These are phyloP conservation scores for Gastracanthus pulcherrimus DNA, from an alignment of 2,888 invertebrate genomes.

Conservation along the genomic window DNA sequence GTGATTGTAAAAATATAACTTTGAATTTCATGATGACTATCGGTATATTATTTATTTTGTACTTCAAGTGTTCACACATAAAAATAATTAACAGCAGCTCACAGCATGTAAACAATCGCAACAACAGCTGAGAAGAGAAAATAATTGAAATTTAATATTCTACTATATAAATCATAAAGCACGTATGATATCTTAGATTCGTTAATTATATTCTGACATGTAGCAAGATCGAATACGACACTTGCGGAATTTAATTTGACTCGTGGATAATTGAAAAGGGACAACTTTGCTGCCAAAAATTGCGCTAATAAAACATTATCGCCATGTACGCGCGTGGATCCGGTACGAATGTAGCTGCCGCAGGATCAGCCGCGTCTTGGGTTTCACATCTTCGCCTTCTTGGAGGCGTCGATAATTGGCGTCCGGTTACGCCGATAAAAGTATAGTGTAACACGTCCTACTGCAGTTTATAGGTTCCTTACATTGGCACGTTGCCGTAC, in stretches of 20 bases:
- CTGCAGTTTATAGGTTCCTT: too few relatives aligned
- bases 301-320: constrained; percentile 20
- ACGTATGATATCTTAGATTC: neutral
- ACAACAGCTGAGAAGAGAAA: too few relatives aligned
- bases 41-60: too few relatives aligned
- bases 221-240: neutral
- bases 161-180: neutral
- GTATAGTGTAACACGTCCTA: constrained; percentile 64
- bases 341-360: constrained; percentile 54
- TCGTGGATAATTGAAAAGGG: neutral
- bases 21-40: too few relatives aligned
- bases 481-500: constrained; percentile 64
- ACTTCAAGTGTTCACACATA: too few relatives aligned
- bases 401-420: constrained; percentile 75
- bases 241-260: neutral
- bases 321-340: neutral
- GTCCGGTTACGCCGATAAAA: constrained; percentile 74
- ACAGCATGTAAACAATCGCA: too few relatives aligned
- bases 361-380: constrained; percentile 65
- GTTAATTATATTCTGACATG: neutral
- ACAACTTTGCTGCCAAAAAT: constrained; percentile 3
- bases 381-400: constrained; percentile 66
- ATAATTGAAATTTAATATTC: neutral
- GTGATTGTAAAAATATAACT: too few relatives aligned
- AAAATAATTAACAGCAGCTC: too few relatives aligned